A percentile compares a stretch with the other conserved stretches of the same genome.
These are phyloP conservation scores for Melinaea marsaeus DNA, from an alignment of 2,888 invertebrate genomes.

Conservation along the genomic window DNA sequence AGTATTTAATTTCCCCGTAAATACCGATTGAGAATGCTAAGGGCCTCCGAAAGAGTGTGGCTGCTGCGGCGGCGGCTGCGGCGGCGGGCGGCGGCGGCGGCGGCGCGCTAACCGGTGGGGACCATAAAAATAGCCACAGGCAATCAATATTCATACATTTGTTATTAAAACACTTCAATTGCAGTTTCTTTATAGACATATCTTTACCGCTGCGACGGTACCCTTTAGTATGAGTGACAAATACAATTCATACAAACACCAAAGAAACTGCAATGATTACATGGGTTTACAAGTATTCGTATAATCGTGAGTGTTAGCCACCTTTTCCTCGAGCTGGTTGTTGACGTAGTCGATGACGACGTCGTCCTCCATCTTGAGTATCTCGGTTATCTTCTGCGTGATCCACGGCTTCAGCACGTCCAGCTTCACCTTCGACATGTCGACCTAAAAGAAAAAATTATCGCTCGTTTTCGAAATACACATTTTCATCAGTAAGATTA, in stretches of 20 bases:
- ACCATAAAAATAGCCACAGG: constrained; percentile 78
- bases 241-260: constrained; percentile 22
- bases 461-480: neutral
- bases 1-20: constrained; percentile 77
- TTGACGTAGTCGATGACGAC: constrained; percentile 99
- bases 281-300: constrained; percentile 51
- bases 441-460: constrained; percentile 79
- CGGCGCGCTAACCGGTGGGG: constrained; percentile 74
- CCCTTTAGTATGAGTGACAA: constrained; percentile 35
- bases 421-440: constrained; percentile 98
- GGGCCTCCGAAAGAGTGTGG: constrained; percentile 72
- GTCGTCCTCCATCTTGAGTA: constrained; percentile 98
- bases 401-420: constrained; percentile 99
- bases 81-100: constrained; percentile 50
- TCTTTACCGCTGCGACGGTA: constrained; percentile 4
- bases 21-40: constrained; percentile 77
- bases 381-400: constrained; percentile 95
- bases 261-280: constrained; percentile 78
- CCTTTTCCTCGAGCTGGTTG: constrained; percentile 98
- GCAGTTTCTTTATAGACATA: constrained; percentile 56
- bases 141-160: constrained; percentile 72
- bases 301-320: constrained; percentile 58
- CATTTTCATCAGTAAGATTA: neutral
- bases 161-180: constrained; percentile 63
- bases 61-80: constrained; percentile 59